These are phyloP conservation scores for Echiichthys vipera DNA, from an alignment of 2,797 vertebrate genomes.

Conservation along the genomic window DNA sequence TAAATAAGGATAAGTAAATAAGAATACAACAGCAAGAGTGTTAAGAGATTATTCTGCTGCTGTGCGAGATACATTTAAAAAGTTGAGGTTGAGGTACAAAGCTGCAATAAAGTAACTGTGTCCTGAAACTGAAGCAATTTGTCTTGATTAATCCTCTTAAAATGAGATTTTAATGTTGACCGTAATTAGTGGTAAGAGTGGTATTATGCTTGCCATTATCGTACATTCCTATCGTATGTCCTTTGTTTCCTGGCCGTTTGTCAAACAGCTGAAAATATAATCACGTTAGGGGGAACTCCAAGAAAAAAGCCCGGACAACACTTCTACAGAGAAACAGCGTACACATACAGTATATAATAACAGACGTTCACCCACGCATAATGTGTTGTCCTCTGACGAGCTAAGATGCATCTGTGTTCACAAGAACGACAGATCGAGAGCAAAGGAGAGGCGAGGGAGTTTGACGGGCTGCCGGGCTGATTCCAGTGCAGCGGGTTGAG, in stretches of 20 bases:
- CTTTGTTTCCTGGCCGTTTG: background rate
- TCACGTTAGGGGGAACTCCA: background rate
- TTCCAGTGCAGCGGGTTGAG: slow-evolving; percentile 53
- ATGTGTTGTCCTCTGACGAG: background rate
- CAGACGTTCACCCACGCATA: too few species aligned
- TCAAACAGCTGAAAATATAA: background rate
- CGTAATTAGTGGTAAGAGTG: background rate
- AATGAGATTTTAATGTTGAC: background rate
- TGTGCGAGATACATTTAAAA: background rate
- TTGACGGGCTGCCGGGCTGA: background rate
- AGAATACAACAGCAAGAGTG: background rate
- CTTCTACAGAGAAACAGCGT: background rate
- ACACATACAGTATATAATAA: too few species aligned
- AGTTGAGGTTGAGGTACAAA: background rate
- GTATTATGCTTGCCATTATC: background rate
- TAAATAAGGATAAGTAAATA: background rate
- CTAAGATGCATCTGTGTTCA: background rate
- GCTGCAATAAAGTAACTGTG: background rate
- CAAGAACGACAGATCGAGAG: background rate
- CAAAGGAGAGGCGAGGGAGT: background rate
- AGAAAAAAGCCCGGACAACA: background rate
- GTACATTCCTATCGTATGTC: background rate
- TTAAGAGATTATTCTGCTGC: background rate
- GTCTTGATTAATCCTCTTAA: background rate
- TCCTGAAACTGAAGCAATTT: background rate